phyloP scores from a whole-genome alignment of 2,113 vertebrate genomes.

The Asarcornis scutulata region DNA sequence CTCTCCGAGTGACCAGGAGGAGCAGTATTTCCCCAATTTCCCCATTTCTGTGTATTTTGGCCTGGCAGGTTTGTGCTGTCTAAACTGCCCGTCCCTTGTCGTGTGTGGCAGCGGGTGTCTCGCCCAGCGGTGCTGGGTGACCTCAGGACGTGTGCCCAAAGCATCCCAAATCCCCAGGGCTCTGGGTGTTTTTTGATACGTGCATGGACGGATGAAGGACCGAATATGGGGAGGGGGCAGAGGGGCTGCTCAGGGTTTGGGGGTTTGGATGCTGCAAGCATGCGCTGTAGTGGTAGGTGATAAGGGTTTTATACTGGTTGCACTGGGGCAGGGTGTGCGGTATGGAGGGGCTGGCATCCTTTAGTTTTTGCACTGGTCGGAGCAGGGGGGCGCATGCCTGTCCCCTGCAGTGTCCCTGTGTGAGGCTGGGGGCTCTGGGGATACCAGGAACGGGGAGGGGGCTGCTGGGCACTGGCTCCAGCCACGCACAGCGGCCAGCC shows the following conservation, averaged over 20 bases:
- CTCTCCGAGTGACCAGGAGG: not conserved
- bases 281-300: conserved; percentile 14
- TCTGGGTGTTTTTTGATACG: not conserved
- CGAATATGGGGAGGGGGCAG: not conserved
- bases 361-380: not conserved
- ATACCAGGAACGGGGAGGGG: not conserved
- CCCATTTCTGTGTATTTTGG: not conserved
- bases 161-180: not conserved
- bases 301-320: conserved; percentile 21
- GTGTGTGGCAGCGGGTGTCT: not conserved
- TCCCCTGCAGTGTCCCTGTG: not conserved
- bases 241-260: not conserved
- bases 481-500: not conserved
- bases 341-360: not conserved
- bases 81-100: not conserved
- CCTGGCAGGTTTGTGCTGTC: not conserved
- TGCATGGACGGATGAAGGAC: conserved; percentile 61
- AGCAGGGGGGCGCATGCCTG: not conserved
- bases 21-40: accelerated
- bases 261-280: conserved; percentile 3
- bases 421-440: not conserved
- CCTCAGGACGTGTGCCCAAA: not conserved
- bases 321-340: not conserved
- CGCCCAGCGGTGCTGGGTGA: not conserved
- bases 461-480: not conserved